These are phyloP conservation scores for Glaucopsyche alexis DNA, from an alignment of 2,888 invertebrate genomes.

Conservation along the genomic window DNA sequence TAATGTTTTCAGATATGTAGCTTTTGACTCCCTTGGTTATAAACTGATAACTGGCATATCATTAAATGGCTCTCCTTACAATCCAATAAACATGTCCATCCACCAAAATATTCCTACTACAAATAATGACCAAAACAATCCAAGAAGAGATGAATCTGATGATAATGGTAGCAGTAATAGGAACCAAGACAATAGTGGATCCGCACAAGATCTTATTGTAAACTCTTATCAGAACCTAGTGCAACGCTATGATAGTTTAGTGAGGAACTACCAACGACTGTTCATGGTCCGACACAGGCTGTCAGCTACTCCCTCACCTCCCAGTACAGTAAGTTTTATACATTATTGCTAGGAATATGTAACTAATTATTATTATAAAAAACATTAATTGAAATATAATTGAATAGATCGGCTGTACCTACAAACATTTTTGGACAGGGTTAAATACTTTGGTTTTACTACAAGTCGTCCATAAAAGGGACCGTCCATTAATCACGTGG, in stretches of 20 bases:
- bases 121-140: conserved; percentile 51
- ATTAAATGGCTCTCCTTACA: conserved; percentile 54
- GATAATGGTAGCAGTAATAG: conserved; percentile 49
- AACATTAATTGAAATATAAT: too few relatives aligned
- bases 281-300: conserved; percentile 73
- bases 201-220: conserved; percentile 68
- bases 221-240: conserved; percentile 74
- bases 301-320: conserved; percentile 62
- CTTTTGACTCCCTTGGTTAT: conserved; percentile 89
- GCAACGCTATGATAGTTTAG: conserved; percentile 73
- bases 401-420: too few relatives aligned
- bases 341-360: neutral
- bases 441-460: too few relatives aligned
- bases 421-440: too few relatives aligned
- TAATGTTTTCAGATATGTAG: conserved; percentile 84
- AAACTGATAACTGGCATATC: conserved; percentile 92
- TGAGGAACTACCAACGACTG: conserved; percentile 72
- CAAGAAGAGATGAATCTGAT: conserved; percentile 51
- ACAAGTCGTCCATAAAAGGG: too few relatives aligned
- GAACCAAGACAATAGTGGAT: conserved; percentile 51
- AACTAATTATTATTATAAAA: too few relatives aligned
- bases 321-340: conserved; percentile 60
- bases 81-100: conserved; percentile 45
- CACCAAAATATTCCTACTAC: conserved; percentile 52
- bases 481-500: too few relatives aligned